Conservation (phyloP, 35 echinoderm and acorn worm species). For the Heliocidaris erythrogramma region DNA sequence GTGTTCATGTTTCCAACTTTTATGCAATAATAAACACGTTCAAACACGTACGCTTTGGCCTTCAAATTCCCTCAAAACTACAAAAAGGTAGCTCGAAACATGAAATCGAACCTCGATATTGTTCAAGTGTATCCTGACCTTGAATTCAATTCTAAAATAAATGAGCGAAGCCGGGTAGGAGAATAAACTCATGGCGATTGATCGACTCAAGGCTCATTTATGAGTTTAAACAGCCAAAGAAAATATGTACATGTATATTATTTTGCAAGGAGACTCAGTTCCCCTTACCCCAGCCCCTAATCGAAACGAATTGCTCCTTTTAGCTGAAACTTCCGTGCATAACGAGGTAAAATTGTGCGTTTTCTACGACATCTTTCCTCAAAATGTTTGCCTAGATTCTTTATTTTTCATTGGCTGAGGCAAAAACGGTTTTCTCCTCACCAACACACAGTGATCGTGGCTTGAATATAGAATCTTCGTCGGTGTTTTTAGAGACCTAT, state of each 20-base stretch:
- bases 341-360: not conserved
- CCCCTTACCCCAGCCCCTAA: not conserved
- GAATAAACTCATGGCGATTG: not conserved
- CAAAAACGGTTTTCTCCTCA: not conserved
- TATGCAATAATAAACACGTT: not conserved
- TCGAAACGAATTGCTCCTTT: not conserved
- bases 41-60: not conserved
- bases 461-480: not conserved
- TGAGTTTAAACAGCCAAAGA: not conserved
- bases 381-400: not conserved
- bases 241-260: not conserved
- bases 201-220: not conserved
- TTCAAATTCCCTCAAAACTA: not conserved
- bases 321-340: not conserved
- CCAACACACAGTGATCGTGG: not conserved
- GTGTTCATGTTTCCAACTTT: not conserved
- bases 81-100: not conserved
- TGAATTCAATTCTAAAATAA: not conserved
- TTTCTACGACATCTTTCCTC: not conserved
- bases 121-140: not conserved
- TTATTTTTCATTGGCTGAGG: not conserved
- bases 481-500: not conserved
- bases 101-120: not conserved
- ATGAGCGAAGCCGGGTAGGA: not conserved
- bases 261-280: not conserved